A percentile compares a stretch with the other conserved stretches of the same genome.
phyloP scores from a whole-genome alignment of 2,113 vertebrate species.

The Zeus faber region DNA sequence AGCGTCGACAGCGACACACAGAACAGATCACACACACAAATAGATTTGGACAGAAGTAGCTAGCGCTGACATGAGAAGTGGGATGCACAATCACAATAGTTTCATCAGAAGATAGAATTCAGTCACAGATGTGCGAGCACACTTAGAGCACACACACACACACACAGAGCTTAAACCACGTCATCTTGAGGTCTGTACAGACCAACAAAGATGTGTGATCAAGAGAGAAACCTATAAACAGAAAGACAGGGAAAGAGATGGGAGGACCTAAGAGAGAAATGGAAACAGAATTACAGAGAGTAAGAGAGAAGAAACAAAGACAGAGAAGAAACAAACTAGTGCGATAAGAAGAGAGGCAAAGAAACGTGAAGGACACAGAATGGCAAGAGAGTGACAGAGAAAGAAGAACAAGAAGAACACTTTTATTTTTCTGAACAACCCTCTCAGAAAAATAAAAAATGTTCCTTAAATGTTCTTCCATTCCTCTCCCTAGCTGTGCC shows the following conservation, averaged over 20 bases:
- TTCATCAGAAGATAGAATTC: too few relatives aligned
- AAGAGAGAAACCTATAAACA: too few relatives aligned
- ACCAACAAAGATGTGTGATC: constrained; percentile 2
- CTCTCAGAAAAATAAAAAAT: too few relatives aligned
- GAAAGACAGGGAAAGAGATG: too few relatives aligned
- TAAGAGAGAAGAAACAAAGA: not conserved
- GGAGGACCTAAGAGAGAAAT: constrained; percentile 10
- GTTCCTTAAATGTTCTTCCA: constrained; percentile 22
- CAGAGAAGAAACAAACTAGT: constrained; percentile 24
- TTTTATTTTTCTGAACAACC: too few relatives aligned
- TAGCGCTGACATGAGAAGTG: too few relatives aligned
- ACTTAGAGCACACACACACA: not conserved
- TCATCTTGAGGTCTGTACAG: constrained; percentile 33
- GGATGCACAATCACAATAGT: too few relatives aligned
- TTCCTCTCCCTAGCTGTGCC: constrained; percentile 43
- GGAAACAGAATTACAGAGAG: constrained; percentile 21
- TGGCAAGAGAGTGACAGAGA: constrained; percentile 24
- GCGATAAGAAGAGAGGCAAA: constrained; percentile 8
- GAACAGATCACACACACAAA: too few relatives aligned
- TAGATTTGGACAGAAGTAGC: too few relatives aligned
- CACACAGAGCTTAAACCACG: not conserved
- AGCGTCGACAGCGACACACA: too few relatives aligned
- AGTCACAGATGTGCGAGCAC: too few relatives aligned
- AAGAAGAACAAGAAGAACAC: too few relatives aligned
- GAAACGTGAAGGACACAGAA: constrained; percentile 11